Base-by-base conservation (phyloP, 2,888 invertebrate species). In the Ellobium chinense region DNA sequence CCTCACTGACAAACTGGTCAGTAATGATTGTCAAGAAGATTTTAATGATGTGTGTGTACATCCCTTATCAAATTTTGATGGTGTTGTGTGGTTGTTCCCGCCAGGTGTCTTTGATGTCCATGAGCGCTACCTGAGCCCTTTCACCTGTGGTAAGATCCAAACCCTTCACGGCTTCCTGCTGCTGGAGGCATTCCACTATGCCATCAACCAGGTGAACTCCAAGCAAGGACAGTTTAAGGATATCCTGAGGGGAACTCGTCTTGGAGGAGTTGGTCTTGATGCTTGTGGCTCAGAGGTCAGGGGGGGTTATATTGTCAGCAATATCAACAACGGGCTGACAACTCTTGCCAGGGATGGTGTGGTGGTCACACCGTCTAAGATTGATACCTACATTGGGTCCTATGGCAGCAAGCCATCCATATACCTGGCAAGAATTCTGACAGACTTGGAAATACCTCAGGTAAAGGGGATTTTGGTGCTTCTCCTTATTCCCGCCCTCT, bases 41-140 rank as follows among this genome's bases (percentile, higher is more conserved):
- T n/a, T n/a, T n/a, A n/a, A n/a, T n/a, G n/a, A n/a, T n/a, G n/a
- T n/a, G n/a, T n/a, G n/a, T n/a, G n/a, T n/a, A n/a, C n/a, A n/a
- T n/a, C n/a, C n/a, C n/a, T n/a, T n/a, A n/a, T n/a, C n/a, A n/a
- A n/a, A n/a, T n/a, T n/a, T n/a, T n/a, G n/a, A n/a, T n/a, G n/a
- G n/a, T n/a, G 18, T 46, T 9, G 9, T 65, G 14, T 65, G 9
- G 21, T 81, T 60, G 5, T 58, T 21, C 31, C 62, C 75, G 83
- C 31, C 86, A 92, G 92, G 91, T 63, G 76, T 92, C 24, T 91
- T 92, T 87, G 91, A 92, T 80, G 90, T 92, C 9, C 91, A 91
- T 74, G 62, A 85, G n/a, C 81, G 80, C 29, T 87, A 85, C 9
- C 54, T 86, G 18, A 82, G 77, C 1, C 88, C 89, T 7, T 91